A percentile compares a stretch with the other conserved stretches of the same genome.
Conservation (phyloP, 1,140 invertebrate species). For the Formica exsecta region DNA sequence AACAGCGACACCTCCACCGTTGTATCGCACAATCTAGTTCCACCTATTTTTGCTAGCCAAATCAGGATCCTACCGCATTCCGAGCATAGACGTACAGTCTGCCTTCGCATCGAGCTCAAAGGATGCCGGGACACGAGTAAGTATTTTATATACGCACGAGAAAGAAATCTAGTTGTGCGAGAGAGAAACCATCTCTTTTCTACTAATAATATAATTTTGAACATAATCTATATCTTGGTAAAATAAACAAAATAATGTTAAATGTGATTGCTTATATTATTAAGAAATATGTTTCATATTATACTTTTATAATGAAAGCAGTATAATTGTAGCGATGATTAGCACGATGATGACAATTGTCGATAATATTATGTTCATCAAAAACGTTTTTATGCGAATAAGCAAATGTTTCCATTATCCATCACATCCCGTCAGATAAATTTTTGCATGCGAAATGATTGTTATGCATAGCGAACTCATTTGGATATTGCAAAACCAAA, state of each 20-base stretch:
- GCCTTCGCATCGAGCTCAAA: constrained; percentile 90
- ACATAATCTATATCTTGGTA: not conserved
- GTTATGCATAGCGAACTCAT: not conserved
- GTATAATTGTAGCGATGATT: constrained; percentile 18
- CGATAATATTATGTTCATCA: constrained; percentile 19
- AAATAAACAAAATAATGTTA: constrained; percentile 11
- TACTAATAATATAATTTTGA: not conserved
- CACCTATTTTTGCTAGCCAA: constrained; percentile 89
- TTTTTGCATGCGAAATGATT: constrained; percentile 20
- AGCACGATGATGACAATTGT: constrained; percentile 26
- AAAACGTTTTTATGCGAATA: constrained; percentile 24
- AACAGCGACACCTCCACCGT: constrained; percentile 91
- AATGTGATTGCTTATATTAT: not conserved
- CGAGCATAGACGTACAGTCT: constrained; percentile 90
- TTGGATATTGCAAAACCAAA: constrained; percentile 25
- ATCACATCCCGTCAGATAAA: constrained; percentile 18
- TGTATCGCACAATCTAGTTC: constrained; percentile 89
- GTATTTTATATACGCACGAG: constrained; percentile 68
- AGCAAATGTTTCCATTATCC: constrained; percentile 47
- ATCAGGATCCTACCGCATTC: constrained; percentile 90
- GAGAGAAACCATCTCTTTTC: not conserved
- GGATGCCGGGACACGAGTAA: constrained; percentile 89
- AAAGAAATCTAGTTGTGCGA: too few relatives aligned
- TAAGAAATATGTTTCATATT: constrained; percentile 29
- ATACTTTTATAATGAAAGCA: not conserved